Percentiles rank a stretch among this genome's conserved stretches.
Evolutionary conservation across 2,888 invertebrate species (phyloP).

Genomic region (Luperina nickerlii): DNA sequence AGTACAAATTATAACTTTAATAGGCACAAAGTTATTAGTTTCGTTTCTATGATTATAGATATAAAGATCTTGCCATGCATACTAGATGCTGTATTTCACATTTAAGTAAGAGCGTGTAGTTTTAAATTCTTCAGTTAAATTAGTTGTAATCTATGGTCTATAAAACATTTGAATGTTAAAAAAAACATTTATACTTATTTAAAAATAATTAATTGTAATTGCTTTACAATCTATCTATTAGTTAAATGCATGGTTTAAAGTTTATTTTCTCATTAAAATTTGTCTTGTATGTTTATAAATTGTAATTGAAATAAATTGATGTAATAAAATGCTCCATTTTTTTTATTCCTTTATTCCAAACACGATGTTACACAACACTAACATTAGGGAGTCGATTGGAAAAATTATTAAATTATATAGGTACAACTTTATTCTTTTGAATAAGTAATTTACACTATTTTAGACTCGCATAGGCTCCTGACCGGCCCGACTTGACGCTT

Average conservation of each 20-base stretch:
- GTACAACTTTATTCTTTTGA: neutral
- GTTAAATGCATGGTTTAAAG: constrained; percentile 65
- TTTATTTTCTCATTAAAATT: constrained; percentile 56
- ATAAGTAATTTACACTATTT: neutral
- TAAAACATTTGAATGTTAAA: constrained; percentile 58
- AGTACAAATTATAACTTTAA: constrained; percentile 58
- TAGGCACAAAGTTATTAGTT: constrained; percentile 52
- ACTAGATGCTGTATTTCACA: constrained; percentile 56
- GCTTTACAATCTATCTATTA: constrained; percentile 44
- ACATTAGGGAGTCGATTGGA: neutral
- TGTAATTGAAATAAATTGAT: constrained; percentile 66
- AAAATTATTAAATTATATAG: neutral
- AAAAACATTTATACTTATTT: constrained; percentile 50
- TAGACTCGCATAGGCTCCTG: neutral
- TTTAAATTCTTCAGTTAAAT: constrained; percentile 69
- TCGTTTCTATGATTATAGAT: constrained; percentile 63
- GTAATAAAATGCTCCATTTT: constrained; percentile 27
- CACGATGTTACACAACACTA: constrained; percentile 2
- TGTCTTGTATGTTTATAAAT: constrained; percentile 64
- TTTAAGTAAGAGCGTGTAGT: constrained; percentile 58
- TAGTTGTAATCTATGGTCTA: constrained; percentile 68
- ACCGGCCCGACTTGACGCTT: neutral
- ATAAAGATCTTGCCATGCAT: constrained; percentile 61
- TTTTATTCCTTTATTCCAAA: constrained; percentile 6
- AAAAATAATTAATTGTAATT: constrained; percentile 56